These are phyloP conservation scores for Dipus sagitta DNA, from an alignment of 2,797 vertebrate genomes.

Conservation along the genomic window DNA sequence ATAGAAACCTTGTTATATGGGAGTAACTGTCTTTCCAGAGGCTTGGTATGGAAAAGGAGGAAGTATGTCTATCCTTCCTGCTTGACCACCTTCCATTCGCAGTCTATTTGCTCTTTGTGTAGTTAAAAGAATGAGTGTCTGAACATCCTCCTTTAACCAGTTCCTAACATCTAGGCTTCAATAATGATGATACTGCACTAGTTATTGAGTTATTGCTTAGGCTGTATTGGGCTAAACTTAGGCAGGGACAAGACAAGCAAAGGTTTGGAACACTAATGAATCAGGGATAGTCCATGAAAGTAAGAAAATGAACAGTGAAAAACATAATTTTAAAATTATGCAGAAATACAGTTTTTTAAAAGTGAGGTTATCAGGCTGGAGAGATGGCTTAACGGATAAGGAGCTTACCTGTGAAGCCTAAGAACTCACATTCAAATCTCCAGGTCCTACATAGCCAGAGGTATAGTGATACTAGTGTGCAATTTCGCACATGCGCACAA, in stretches of 20 bases:
- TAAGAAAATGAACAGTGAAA: not conserved
- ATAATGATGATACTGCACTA: not conserved
- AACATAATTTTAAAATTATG: not conserved
- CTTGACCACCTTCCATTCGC: not conserved
- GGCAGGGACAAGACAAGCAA: not conserved
- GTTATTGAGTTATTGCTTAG: not conserved
- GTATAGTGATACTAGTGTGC: too few relatives aligned
- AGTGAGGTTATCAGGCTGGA: too few relatives aligned
- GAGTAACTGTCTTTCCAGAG: not conserved
- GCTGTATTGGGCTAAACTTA: not conserved
- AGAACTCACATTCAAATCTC: too few relatives aligned
- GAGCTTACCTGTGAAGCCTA: too few relatives aligned
- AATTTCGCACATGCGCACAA: too few relatives aligned
- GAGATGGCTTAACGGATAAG: too few relatives aligned
- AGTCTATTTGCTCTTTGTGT: not conserved
- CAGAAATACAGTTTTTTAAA: constrained; percentile 26
- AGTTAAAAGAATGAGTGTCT: not conserved
- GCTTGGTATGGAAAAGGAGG: not conserved
- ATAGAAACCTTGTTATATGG: not conserved
- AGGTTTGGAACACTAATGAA: not conserved
- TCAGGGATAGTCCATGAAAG: not conserved
- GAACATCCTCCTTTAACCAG: not conserved
- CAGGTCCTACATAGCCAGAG: too few relatives aligned
- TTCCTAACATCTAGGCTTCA: not conserved
- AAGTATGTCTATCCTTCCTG: not conserved